Percentiles rank a stretch among this genome's conserved stretches.
phyloP scores from a whole-genome alignment of 2,888 invertebrate genomes.

The Thecophora atra region DNA sequence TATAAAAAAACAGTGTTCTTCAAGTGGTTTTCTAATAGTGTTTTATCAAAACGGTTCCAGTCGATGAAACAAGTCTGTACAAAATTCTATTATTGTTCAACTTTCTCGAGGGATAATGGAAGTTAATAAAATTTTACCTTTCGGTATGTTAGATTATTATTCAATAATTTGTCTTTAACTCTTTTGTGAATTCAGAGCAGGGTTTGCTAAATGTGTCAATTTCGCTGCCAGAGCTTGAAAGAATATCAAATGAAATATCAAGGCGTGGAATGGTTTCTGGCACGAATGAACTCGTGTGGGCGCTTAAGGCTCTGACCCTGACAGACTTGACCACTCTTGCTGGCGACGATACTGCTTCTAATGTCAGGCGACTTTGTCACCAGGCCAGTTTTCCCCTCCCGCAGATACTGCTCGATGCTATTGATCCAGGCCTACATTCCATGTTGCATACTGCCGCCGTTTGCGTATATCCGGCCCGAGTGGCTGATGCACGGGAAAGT shows the following conservation, averaged over 20 bases:
- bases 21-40: too few species aligned
- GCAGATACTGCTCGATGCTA: constrained; percentile 46
- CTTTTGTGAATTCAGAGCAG: constrained; percentile 45
- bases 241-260: constrained; percentile 68
- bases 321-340: constrained; percentile 94
- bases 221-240: constrained; percentile 70
- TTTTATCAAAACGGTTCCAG: too few species aligned
- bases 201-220: constrained; percentile 65
- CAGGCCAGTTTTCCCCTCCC: constrained; percentile 70
- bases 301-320: constrained; percentile 82
- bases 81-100: too few species aligned
- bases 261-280: constrained; percentile 53
- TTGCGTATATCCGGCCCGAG: constrained; percentile 92
- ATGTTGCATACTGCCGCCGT: constrained; percentile 84
- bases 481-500: constrained; percentile 75
- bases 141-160: constrained; percentile 49
- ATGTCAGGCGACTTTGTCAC: constrained; percentile 82
- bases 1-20: too few species aligned
- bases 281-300: constrained; percentile 75
- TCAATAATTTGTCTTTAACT: background rate
- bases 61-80: too few species aligned
- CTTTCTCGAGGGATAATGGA: constrained; percentile 41
- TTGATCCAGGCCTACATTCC: constrained; percentile 50
- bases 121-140: constrained; percentile 55
- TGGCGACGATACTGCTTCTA: constrained; percentile 81